Evolutionary conservation across 2,888 invertebrate species (phyloP), one percentile per base, ranked within the genome.

Genomic region (Adelphocoris suturalis): DNA sequence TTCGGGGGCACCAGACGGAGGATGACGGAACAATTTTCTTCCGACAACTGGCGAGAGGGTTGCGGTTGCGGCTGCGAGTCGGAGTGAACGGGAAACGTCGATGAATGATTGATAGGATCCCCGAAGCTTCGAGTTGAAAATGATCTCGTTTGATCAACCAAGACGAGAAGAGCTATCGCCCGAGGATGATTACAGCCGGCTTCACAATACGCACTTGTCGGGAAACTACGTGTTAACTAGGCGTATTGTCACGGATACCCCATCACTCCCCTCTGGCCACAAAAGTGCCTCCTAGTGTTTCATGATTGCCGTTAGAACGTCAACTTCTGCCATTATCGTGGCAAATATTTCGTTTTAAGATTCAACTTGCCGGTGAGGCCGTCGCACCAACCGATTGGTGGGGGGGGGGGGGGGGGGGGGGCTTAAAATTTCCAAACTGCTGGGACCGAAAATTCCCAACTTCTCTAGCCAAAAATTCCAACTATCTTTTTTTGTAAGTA

Each of bases 1-100:
- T 82, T 82, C 3, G 48, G 82, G 82, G 46, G 52, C 37, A 82
- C 82, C 82, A 82, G 82, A 82, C 82, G 82, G 82, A 19, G 52
- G 82, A 82, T 82, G 82, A 82, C 82, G 82, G 82, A 82, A 82
- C 82, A 82, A 82, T 28, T 82, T 82, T 82, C 52, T 82, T 27
- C 82, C 52, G 78, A 78, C 68, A 68, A 46, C 80, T 80, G 80
- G 80, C 37, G 80, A 46, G 37, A 80, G 80, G 80, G 80, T 80
- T 80, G 80, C 48, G 80, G 80, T 27, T 7, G 37, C 0, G 7
- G 14, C 14, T 76, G 46, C 0, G 12, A 19, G 16, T 80, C 46
- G 16, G 80, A 37, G 14, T 47, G 19, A 23, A 80, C 48, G 80
- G n/a, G 80, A 47, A 46, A 48, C 48, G 80, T 80, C 80, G 80